Evolutionary conservation across 1,140 invertebrate genomes (phyloP), one percentile per base, ranked within the genome.

Genomic region (Nilaparvata lugens): DNA sequence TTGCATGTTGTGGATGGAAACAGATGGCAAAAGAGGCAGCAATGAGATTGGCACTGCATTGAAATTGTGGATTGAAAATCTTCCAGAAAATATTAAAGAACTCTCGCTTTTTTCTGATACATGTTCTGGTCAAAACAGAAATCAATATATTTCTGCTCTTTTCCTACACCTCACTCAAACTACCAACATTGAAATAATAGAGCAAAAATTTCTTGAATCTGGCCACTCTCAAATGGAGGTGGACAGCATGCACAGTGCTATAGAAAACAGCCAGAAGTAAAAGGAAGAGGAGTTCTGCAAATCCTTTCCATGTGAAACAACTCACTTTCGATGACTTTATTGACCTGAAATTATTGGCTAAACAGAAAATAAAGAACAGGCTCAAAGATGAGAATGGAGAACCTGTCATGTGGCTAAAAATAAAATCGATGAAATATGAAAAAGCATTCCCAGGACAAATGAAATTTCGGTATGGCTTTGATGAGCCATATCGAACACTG

Each of bases 101-200:
- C 28, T 66, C 13, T 56, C 61, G 13, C 40, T 67, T 18, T 66
- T 59, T 61, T 66, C 60, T 19, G 64, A 67, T 54, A 67, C 60
- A 23, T 66, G 62, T 43, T 56, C 61, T 35, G 64, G 65, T 48
- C 65, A 66, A 66, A 66, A 66, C 42, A 55, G 58, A 19, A 66
- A 66, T 48, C 16, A 66, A 38, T 38, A 66, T 56, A 51, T 66
- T 35, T 35, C 31, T 35, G 31, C 31, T 35, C 31, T 35, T 35
- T 35, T 35, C 31, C 31, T 11, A 35, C 31, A 35, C 31, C 31
- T 35, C 7, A 35, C 31, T 35, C 3, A 35, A 35, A 35, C 31
- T 35, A 35, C 31, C 31, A 35, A 35, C 31, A 35, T 35, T 35
- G 31, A 35, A 35, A 35, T 35, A 35, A 35, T 35, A 35, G 31